phyloP scores from a whole-genome alignment of 2,888 invertebrate species.

The Megamerina dolium region DNA sequence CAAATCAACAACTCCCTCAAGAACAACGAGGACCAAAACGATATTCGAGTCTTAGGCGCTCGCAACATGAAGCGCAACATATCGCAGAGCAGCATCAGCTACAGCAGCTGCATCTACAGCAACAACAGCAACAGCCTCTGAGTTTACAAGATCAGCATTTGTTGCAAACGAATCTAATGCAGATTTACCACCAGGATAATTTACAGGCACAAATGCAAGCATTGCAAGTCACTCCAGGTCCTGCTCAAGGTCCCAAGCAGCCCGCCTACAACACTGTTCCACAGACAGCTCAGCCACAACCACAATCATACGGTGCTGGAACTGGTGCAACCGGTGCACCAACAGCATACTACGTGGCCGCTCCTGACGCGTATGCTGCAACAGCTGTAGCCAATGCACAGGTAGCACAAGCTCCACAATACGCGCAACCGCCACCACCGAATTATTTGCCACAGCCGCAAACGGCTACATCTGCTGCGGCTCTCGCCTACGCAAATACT shows the following conservation, averaged over 20 bases:
- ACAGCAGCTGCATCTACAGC: slow-evolving; percentile 32
- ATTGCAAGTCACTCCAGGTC: slow-evolving; percentile 19
- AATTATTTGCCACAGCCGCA: slow-evolving; percentile 31
- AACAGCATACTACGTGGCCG: slow-evolving; percentile 36
- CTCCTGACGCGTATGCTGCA: slow-evolving; percentile 29
- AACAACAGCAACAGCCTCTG: slow-evolving; percentile 20
- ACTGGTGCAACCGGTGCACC: slow-evolving; percentile 28
- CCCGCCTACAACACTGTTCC: slow-evolving; percentile 23
- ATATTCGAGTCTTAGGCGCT: slow-evolving; percentile 59
- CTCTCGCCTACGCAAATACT: slow-evolving; percentile 29
- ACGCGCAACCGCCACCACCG: slow-evolving; percentile 18
- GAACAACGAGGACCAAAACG: slow-evolving; percentile 55
- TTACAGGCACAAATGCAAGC: slow-evolving; percentile 25
- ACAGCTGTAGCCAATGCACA: slow-evolving; percentile 18
- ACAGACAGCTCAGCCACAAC: slow-evolving; percentile 29
- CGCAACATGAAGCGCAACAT: slow-evolving; percentile 40
- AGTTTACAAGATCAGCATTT: slow-evolving; percentile 26
- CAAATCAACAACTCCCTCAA: slow-evolving; percentile 32
- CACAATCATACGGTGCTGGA: slow-evolving; percentile 31
- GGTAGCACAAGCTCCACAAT: slow-evolving; percentile 18
- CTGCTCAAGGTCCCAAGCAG: slow-evolving; percentile 26
- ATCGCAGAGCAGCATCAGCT: slow-evolving; percentile 30
- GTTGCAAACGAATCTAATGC: slow-evolving; percentile 28
- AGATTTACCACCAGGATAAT: slow-evolving; percentile 26
- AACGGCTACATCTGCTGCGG: slow-evolving; percentile 33